phyloP scores from a whole-genome alignment of 2,888 invertebrate genomes.

The Helobdella robusta region DNA sequence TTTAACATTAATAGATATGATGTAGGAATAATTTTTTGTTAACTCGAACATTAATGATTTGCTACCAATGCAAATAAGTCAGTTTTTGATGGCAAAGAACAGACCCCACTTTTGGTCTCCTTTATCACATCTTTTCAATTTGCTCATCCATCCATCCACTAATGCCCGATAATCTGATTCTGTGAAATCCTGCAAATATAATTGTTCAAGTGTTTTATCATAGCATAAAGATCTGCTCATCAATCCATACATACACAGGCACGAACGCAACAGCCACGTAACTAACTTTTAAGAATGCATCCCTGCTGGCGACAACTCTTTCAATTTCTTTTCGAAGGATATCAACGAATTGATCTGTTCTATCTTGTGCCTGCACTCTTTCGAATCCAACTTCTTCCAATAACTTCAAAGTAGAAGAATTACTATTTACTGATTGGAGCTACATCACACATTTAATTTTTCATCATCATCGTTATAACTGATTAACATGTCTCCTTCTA shows the following conservation, averaged over 20 bases:
- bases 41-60: too few species aligned
- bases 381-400: slow-evolving; percentile 52
- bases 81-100: slow-evolving; percentile 43
- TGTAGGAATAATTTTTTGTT: too few species aligned
- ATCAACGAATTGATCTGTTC: slow-evolving; percentile 52
- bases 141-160: slow-evolving; percentile 49
- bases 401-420: slow-evolving; percentile 39
- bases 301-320: slow-evolving; percentile 47
- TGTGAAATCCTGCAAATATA: slow-evolving; percentile 48
- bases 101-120: slow-evolving; percentile 44
- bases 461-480: too few species aligned
- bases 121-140: slow-evolving; percentile 37
- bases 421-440: too few species aligned
- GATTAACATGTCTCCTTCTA: too few species aligned
- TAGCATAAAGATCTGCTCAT: too few species aligned
- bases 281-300: slow-evolving; percentile 50
- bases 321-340: slow-evolving; percentile 51
- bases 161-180: slow-evolving; percentile 52
- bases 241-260: too few species aligned
- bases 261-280: too few species aligned
- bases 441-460: too few species aligned
- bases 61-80: too few species aligned
- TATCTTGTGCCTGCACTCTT: slow-evolving; percentile 52
- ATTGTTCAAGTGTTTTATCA: too few species aligned
- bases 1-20: too few species aligned